Conservation (phyloP, 2,113 vertebrate genomes). For the Mesitornis unicolor region DNA sequence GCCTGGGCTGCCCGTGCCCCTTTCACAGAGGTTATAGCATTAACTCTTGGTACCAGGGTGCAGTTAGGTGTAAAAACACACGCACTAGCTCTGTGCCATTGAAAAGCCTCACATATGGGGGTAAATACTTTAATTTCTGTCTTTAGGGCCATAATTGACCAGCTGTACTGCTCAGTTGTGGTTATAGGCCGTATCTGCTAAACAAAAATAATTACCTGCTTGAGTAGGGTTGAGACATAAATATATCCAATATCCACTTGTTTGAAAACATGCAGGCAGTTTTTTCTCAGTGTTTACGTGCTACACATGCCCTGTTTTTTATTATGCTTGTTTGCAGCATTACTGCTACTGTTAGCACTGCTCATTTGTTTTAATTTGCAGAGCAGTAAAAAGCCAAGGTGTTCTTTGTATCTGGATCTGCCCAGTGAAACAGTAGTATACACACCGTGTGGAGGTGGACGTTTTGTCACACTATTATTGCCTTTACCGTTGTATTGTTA, state of each 20-base stretch:
- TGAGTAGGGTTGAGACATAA: neutral
- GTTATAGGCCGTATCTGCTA: neutral
- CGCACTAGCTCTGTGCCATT: neutral
- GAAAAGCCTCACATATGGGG: fast-evolving
- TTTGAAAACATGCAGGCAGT: neutral
- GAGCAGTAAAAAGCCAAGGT: neutral
- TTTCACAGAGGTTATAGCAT: neutral
- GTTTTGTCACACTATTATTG: neutral
- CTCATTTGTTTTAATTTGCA: constrained; percentile 13
- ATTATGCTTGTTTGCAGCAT: neutral
- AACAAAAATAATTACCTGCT: neutral
- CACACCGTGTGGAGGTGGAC: neutral
- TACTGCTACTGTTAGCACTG: neutral
- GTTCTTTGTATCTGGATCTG: neutral
- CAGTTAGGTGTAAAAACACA: neutral
- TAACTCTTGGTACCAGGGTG: neutral
- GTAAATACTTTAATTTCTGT: neutral
- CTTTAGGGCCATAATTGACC: neutral
- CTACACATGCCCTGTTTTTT: neutral
- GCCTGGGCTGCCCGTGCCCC: neutral
- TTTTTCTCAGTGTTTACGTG: neutral
- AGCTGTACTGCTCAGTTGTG: neutral
- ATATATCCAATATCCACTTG: neutral
- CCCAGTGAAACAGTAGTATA: neutral
- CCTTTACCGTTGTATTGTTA: neutral